Evolutionary conservation across 2,888 invertebrate genomes (phyloP).

Genomic region (Lasius fuliginosus): DNA sequence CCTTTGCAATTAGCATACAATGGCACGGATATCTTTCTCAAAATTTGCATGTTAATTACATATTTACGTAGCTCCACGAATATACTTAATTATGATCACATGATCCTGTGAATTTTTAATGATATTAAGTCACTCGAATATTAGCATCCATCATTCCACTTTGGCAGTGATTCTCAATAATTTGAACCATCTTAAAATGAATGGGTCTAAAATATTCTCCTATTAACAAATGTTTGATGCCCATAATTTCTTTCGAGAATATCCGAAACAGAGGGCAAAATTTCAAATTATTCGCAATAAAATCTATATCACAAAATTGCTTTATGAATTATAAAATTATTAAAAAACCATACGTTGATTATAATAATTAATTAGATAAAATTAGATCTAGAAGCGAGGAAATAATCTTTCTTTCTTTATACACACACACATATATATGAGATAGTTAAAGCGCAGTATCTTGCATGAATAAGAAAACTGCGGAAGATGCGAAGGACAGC

Average conservation of each 20-base stretch:
- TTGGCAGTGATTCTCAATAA: neutral
- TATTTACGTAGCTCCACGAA: conserved; percentile 22
- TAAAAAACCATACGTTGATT: neutral
- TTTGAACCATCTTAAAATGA: conserved; percentile 20
- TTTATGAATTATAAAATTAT: neutral
- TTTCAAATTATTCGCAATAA: neutral
- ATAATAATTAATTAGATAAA: neutral
- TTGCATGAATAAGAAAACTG: neutral
- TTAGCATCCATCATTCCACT: neutral
- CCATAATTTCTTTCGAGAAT: neutral
- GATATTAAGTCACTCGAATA: neutral
- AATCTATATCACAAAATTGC: neutral
- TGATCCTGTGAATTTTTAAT: conserved; percentile 8
- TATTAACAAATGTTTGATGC: neutral
- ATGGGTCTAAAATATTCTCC: neutral
- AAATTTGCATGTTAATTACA: conserved; percentile 38
- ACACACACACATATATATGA: neutral
- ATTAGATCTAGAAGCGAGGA: neutral
- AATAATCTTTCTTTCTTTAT: neutral
- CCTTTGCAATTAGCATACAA: conserved; percentile 21
- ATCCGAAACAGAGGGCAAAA: neutral
- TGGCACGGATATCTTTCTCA: neutral
- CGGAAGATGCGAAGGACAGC: neutral
- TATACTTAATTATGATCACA: neutral
- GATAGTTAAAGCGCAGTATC: neutral